Percentiles rank a stretch among this genome's conserved stretches.
These are phyloP conservation scores for Crotalus viridis DNA, from an alignment of 2,113 vertebrate genomes.

Conservation along the genomic window DNA sequence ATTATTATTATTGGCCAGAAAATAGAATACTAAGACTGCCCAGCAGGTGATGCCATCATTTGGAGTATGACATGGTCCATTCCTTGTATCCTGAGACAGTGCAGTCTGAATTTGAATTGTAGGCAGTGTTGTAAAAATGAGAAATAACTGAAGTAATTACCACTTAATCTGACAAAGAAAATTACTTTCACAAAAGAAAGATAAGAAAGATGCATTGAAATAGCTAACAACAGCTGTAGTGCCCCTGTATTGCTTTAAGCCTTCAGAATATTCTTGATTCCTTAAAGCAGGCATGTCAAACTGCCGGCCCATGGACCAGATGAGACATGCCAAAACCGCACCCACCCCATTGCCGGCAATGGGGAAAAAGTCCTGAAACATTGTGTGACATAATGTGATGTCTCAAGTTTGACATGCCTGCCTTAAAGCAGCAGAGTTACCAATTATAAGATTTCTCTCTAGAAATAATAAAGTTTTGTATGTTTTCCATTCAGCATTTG, in stretches of 20 bases:
- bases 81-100: not conserved
- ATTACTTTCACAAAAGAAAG: not conserved
- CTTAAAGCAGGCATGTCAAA: not conserved
- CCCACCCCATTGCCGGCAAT: too few species aligned
- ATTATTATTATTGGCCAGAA: not conserved
- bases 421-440: not conserved
- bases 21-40: not conserved
- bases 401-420: too few species aligned
- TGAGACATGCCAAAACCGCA: too few species aligned
- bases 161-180: conserved; percentile 2
- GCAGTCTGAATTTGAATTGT: not conserved
- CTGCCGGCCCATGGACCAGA: too few species aligned
- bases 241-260: not conserved
- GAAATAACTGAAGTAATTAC: conserved; percentile 5
- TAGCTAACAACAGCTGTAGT: conserved; percentile 11
- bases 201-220: conserved; percentile 2
- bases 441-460: not conserved
- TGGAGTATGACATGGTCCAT: not conserved
- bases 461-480: not conserved
- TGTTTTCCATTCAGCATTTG: not conserved
- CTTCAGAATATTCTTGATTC: not conserved
- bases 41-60: not conserved
- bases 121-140: not conserved
- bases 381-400: fast-evolving
- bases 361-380: too few species aligned